Evolutionary conservation across 2,797 vertebrate genomes (phyloP), one percentile per base, ranked within the genome.

Genomic region (Mormyrops attenuatus): DNA sequence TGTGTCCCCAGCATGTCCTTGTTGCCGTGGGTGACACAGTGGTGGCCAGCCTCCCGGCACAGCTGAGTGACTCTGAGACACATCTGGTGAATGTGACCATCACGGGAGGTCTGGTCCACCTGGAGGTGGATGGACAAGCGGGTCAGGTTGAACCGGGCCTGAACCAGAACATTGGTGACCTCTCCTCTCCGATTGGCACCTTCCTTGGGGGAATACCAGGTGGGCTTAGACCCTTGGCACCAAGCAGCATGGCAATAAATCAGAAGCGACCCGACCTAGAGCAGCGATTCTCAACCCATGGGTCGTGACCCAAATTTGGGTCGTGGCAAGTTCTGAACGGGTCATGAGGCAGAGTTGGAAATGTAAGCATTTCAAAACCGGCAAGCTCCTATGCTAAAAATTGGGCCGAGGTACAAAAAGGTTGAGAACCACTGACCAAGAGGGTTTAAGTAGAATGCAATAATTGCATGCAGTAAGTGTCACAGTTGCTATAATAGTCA

Each of bases 131-230:
- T 0, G 97, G 96, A 1, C 91, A 91, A 17, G 82, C 85, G 0
- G 97, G 96, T 88, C 94, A 95, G 38, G 96, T 88, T 0, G 96
- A 97, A 91, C 90, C 96, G 34, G 92, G 89, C 13, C 85, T 87
- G 1, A 53, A 91, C 0, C 94, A 95, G 53, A 90, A 97, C 80
- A 92, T 95, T 60, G 91, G 94, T 9, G 94, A 95, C 26, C 93
- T 98, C 87, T 93, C 94, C 0, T 57, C 93, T 1, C 95, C 94
- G 0, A 95, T 97, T 91, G 97, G 95, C 94, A 98, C 97, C 5
- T 99, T 97, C 0, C 82, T 98, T 2, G 99, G 99, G 93, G 99
- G 98, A 52, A 93, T 99, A 6, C 98, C 98, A 95, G 98, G 98
- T 98, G 91, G 95, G 94, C 66, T 34, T 50, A 57, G 53, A 47